Base-by-base conservation (phyloP, 2,888 invertebrate genomes). In the Cerastoderma edule region DNA sequence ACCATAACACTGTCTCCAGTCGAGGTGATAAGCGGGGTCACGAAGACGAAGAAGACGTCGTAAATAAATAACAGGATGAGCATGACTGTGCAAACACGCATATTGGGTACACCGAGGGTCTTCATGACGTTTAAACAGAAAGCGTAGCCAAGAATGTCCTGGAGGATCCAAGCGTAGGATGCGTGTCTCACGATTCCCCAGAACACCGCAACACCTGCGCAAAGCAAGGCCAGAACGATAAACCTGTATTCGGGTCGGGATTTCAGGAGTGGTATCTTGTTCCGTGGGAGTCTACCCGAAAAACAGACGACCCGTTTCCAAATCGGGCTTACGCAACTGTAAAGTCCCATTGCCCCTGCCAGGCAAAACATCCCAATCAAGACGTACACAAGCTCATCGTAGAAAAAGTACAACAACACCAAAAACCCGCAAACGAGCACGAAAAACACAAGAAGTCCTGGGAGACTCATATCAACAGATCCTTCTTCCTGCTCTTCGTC, bases 21-120 rank as follows among this genome's bases (percentile, higher is more conserved):
- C 93, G 94, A 83, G 0, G 94, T 94, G 67, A 94, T 89, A 35
- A 92, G 89, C 1, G 94, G 94, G 0, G 94, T 94, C 69, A 94
- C 93, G 89, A 94, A 95, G 8, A 95, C 95, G 91, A 95, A 94
- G 89, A 95, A 94, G n/a, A 94, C 93, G 85, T 95, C 94, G 88
- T 94, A 95, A 75, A 94, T 77, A 80, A 95, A 94, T 78, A 94
- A 92, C n/a, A 94, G 89, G 5, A 91, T 81, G 75, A 94, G 89
- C 10, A 95, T 87, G 8, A 94, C 83, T 1, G 94, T 92, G 76
- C 94, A 93, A 24, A 93, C 93, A 89, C 93, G 94, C 24, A 94
- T 88, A 83, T 92, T 94, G 8, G 94, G 94, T 66, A 94, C 87
- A 39, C 93, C 90, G 4, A 94, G 86, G 6, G 92, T 92, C 78